Percentiles rank a stretch among this genome's conserved stretches.
Evolutionary conservation across 2,888 invertebrate species (phyloP).

Genomic region (Chromoteleia sp.): DNA sequence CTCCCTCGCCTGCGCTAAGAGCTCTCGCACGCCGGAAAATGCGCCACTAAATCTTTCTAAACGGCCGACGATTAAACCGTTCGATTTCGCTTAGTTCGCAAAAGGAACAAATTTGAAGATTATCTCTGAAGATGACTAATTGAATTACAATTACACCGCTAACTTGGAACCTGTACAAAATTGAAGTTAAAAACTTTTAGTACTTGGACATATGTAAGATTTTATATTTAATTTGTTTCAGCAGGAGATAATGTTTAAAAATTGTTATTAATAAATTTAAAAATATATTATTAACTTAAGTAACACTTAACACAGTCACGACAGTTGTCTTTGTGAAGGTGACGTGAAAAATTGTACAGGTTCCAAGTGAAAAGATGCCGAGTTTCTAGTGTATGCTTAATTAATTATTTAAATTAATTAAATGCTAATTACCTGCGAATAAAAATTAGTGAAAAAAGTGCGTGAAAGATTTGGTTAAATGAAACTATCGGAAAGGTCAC

Average conservation of each 20-base stretch:
- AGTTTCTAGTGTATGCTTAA: too few relatives aligned
- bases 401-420: too few relatives aligned
- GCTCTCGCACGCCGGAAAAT: conserved; percentile 56
- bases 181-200: not conserved
- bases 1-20: conserved; percentile 54
- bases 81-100: conserved; percentile 18
- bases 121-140: conserved; percentile 30
- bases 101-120: conserved; percentile 35
- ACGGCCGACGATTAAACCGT: conserved; percentile 49
- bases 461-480: not conserved
- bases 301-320: too few relatives aligned
- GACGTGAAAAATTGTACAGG: too few relatives aligned
- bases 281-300: too few relatives aligned
- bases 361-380: too few relatives aligned
- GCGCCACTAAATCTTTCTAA: conserved; percentile 56
- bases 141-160: conserved; percentile 3
- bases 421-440: too few relatives aligned
- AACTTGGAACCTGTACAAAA: not conserved
- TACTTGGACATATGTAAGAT: not conserved
- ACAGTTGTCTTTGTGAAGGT: too few relatives aligned
- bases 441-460: conserved; percentile 11
- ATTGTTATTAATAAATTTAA: too few relatives aligned
- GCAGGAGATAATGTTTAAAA: too few relatives aligned
- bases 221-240: not conserved
- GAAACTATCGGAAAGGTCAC: conserved; percentile 21